A percentile compares a stretch with the other conserved stretches of the same genome.
Evolutionary conservation across 2,113 vertebrate genomes (phyloP).

Genomic region (Nyctibius bracteatus): DNA sequence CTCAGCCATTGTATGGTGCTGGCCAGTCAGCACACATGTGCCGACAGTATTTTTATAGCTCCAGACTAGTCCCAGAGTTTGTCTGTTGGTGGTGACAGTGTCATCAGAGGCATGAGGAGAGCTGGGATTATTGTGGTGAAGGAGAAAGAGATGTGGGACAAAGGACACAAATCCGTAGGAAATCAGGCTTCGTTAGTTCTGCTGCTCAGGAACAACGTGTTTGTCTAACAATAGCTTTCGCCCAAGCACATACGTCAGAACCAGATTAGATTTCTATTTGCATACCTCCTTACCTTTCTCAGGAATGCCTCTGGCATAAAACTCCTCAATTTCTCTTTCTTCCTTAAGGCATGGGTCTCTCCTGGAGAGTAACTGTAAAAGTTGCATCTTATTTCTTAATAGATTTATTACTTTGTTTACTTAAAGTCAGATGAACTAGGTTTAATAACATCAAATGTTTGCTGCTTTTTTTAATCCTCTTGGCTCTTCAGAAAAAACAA

Average conservation of each 20-base stretch:
- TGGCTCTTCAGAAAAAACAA: conserved; percentile 25
- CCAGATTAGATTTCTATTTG: conserved; percentile 61
- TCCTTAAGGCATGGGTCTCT: background rate
- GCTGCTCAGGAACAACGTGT: conserved; percentile 46
- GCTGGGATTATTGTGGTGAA: background rate
- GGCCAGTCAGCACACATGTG: background rate
- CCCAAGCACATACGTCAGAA: background rate
- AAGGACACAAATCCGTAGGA: conserved; percentile 40
- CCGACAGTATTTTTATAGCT: background rate
- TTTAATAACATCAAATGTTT: conserved; percentile 21
- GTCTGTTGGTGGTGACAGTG: background rate
- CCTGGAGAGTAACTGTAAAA: background rate
- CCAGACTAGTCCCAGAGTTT: background rate
- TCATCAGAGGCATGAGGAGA: background rate
- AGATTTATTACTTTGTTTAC: conserved; percentile 44
- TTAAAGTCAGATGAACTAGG: background rate
- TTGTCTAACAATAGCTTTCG: conserved; percentile 54
- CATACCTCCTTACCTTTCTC: conserved; percentile 42
- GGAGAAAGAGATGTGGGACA: conserved; percentile 37
- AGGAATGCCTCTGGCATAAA: background rate
- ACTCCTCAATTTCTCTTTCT: background rate
- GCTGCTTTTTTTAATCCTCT: conserved; percentile 22
- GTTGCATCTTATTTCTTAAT: background rate
- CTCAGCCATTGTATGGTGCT: background rate
- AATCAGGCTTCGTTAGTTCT: conserved; percentile 19